Evolutionary conservation across 2,888 invertebrate genomes (phyloP), one percentile per base, ranked within the genome.

Genomic region (Kryphioiulus occultus): DNA sequence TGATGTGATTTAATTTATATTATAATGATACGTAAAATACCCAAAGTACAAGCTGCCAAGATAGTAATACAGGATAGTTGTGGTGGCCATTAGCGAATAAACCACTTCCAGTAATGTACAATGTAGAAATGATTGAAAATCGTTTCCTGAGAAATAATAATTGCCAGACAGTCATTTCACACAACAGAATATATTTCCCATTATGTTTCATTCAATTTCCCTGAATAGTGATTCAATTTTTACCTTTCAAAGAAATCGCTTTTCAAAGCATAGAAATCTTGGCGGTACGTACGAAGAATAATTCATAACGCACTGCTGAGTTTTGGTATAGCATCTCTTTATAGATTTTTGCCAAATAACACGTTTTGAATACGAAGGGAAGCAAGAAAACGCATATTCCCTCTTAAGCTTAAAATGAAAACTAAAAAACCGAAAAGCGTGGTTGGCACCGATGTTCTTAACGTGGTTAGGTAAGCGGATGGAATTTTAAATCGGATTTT

Each of bases 191-290:
- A 26, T 12, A 78, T 53, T 78, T 78, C 12, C 78, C 30, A 30
- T 78, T 78, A 78, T 78, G 78, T 78, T 78, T 78, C 78, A 78
- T 78, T 78, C 78, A 78, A 78, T 30, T 78, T 78, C 30, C 15
- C 22, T 78, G 78, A 78, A 78, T 78, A 30, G 30, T 30, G 30
- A 78, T 78, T 78, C 30, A 78, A 26, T 26, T 30, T 78, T 78
- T 78, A 26, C 26, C 78, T 78, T 26, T 30, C 78, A 78, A 78
- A 78, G 78, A 78, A 78, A 78, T 78, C 78, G 15, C 30, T 78
- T 78, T 30, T 30, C 7, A 78, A 78, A 30, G 78, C 30, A 26
- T 30, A 78, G 78, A 78, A 78, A 78, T 78, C 26, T 30, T 17
- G 22, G 12, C 26, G 17, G 2, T 17, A 78, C 30, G 78, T 4